phyloP scores from a whole-genome alignment of 2,797 vertebrate genomes.

The Melanotaenia nigrans region DNA sequence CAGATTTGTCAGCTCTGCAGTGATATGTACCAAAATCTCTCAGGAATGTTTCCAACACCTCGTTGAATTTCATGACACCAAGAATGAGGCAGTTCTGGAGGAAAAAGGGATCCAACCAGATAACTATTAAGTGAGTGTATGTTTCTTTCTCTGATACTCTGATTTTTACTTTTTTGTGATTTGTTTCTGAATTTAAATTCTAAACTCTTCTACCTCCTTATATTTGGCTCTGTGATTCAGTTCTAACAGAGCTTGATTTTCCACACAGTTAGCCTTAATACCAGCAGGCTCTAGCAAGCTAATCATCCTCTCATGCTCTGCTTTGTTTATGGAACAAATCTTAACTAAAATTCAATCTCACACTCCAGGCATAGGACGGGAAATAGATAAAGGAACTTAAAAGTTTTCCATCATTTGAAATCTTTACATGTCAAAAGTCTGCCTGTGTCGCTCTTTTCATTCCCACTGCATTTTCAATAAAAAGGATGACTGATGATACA shows the following conservation, averaged over 20 bases:
- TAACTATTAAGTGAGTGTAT: not conserved
- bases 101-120: too few relatives aligned
- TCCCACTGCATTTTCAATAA: conserved; percentile 26
- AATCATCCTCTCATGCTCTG: not conserved
- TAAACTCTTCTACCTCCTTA: not conserved
- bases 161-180: not conserved
- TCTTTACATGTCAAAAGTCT: conserved; percentile 5
- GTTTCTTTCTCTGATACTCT: conserved; percentile 10
- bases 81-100: too few relatives aligned
- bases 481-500: conserved; percentile 31
- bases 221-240: not conserved
- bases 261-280: not conserved
- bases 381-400: conserved; percentile 5
- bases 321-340: conserved; percentile 17
- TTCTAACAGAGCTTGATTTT: not conserved
- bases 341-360: conserved; percentile 5
- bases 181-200: not conserved
- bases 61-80: too few relatives aligned
- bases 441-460: not conserved
- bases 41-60: too few relatives aligned
- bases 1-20: too few relatives aligned
- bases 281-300: too few relatives aligned
- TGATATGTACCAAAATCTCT: too few relatives aligned
- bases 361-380: conserved; percentile 3
- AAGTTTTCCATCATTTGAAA: conserved; percentile 8